These are phyloP conservation scores for Limenitis camilla DNA, from an alignment of 2,888 invertebrate species.

Conservation along the genomic window DNA sequence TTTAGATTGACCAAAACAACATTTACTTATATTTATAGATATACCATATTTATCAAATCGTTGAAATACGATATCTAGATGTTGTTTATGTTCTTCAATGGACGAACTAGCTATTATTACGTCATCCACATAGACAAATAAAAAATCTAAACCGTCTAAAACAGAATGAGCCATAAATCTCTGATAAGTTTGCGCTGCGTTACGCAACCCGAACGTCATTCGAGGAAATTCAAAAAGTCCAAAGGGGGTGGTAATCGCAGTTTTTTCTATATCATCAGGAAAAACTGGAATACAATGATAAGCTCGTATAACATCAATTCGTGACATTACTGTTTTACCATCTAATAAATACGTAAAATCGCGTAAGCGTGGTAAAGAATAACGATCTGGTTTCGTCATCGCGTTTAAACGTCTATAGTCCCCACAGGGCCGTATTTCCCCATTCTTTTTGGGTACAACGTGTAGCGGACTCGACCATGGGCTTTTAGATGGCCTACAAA, in stretches of 20 bases:
- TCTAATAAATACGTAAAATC: conserved; percentile 17
- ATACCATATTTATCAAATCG: no score
- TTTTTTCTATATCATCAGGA: conserved; percentile 19
- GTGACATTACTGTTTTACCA: conserved; percentile 17
- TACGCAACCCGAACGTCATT: conserved; percentile 21
- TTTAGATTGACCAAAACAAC: no score
- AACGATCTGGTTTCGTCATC: conserved; percentile 28
- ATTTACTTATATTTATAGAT: no score
- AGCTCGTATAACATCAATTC: conserved; percentile 17
- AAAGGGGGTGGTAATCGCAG: conserved; percentile 20
- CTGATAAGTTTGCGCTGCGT: conserved; percentile 37
- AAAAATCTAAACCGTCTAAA: no score
- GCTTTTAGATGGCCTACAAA: no score
- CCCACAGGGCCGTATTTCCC: neutral
- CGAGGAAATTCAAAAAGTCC: conserved; percentile 31
- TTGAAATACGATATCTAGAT: no score
- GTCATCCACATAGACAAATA: conserved; percentile 38
- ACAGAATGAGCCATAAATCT: conserved; percentile 27
- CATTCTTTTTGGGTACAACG: neutral
- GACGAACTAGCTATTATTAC: conserved; percentile 26
- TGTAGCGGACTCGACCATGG: conserved; percentile 1
- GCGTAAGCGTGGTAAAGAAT: conserved; percentile 14
- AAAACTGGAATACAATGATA: conserved; percentile 17
- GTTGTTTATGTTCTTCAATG: no score
- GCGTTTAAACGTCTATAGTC: conserved; percentile 1